These are phyloP conservation scores for Zenarchopterus dispar DNA, from an alignment of 2,797 vertebrate species.

Conservation along the genomic window DNA sequence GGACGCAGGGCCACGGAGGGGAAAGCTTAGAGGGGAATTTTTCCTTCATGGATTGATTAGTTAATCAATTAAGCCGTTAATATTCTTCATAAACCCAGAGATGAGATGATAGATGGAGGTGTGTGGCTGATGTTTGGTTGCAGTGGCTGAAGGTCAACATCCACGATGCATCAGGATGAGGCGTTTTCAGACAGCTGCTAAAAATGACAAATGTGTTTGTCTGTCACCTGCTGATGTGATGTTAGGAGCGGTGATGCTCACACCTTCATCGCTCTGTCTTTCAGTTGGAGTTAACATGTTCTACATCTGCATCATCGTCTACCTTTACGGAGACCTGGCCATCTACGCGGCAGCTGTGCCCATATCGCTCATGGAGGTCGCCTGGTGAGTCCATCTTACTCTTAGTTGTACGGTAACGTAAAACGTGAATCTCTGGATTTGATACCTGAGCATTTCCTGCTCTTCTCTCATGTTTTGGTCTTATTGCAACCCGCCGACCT, in stretches of 20 bases:
- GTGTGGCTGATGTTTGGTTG: background rate
- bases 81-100: constrained; percentile 43
- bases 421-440: constrained; percentile 1
- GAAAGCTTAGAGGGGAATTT: constrained; percentile 9
- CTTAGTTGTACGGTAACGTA: constrained; percentile 13
- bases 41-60: constrained; percentile 55
- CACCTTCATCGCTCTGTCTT: constrained; percentile 41
- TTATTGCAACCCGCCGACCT: constrained; percentile 34
- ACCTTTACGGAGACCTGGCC: constrained; percentile 97
- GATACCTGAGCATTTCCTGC: background rate
- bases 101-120: background rate
- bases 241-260: background rate
- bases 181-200: constrained; percentile 32
- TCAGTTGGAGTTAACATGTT: constrained; percentile 97
- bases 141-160: too few relatives aligned
- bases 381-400: constrained; percentile 86
- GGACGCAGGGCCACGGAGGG: background rate
- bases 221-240: background rate
- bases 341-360: constrained; percentile 98
- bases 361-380: constrained; percentile 94
- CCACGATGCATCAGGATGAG: constrained; percentile 4
- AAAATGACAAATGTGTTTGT: constrained; percentile 47
- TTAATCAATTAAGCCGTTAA: constrained; percentile 75
- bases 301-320: constrained; percentile 97
- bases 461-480: constrained; percentile 2